Conservation (phyloP, 1,140 invertebrate species). For the Galleria mellonella region DNA sequence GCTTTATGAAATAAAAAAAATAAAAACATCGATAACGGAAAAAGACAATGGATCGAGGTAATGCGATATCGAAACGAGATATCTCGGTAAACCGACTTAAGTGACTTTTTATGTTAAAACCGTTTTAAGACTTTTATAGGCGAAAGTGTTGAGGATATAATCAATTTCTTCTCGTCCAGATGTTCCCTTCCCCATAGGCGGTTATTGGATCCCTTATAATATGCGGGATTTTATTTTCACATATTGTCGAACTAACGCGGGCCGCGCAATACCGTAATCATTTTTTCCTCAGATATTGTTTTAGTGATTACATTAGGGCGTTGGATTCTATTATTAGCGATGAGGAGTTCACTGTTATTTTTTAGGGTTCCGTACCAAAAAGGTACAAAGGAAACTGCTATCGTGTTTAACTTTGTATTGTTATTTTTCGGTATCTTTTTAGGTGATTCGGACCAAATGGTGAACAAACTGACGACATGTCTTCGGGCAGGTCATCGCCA, state of each 20-base stretch:
- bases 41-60: too few relatives aligned
- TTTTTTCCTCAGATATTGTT: neutral
- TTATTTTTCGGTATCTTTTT: too few relatives aligned
- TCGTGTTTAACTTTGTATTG: too few relatives aligned
- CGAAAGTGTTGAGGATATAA: conserved; percentile 22
- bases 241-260: conserved; percentile 28
- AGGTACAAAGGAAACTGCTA: too few relatives aligned
- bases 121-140: conserved; percentile 6
- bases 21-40: neutral
- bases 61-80: neutral
- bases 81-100: conserved; percentile 15
- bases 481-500: too few relatives aligned
- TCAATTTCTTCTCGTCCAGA: conserved; percentile 42
- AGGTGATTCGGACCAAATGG: too few relatives aligned
- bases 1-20: conserved; percentile 1
- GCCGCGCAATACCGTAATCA: conserved; percentile 7
- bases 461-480: too few relatives aligned
- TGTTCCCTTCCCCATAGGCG: conserved; percentile 23
- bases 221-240: conserved; percentile 45
- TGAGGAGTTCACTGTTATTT: too few relatives aligned
- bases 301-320: too few relatives aligned
- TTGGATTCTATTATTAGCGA: too few relatives aligned
- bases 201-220: conserved; percentile 52
- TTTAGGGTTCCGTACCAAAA: too few relatives aligned
- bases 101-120: conserved; percentile 24